Base-by-base conservation (phyloP, 2,888 invertebrate genomes). In the Rhingia rostrata region DNA sequence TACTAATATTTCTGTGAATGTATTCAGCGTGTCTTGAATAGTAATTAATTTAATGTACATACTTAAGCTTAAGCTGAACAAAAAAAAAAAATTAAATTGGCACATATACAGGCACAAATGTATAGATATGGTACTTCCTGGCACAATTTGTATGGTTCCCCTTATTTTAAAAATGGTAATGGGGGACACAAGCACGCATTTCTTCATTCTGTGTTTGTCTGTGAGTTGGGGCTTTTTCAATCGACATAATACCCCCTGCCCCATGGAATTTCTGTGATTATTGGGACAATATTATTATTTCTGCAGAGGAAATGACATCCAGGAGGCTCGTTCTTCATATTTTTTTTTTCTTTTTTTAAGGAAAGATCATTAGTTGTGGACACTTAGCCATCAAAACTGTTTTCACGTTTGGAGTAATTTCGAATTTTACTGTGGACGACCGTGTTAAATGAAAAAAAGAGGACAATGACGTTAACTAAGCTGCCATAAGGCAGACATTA, bases 41-140 rank as follows among this genome's bases (percentile, higher is more conserved):
- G 49, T 83, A 83, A 78, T 82, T 82, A 73, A 64, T 33, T 64
- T 70, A 77, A 82, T 64, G 47, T 66, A 72, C 56, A 80, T 74
- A 63, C 56, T 81, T 64, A 81, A 63, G 69, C 70, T 47, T 22
- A 22, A 22, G 22, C 22, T 22, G 22, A 22, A 22, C 22, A 22
- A 22, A 22, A 22, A 22, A 22, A 77, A 70, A 72, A 33, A 69
- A 47, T 77, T 56, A 56, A 72, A 61, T 78, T 83, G 72, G 72
- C 72, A 83, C 61, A 64, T 43, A 51, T 53, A 72, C 39, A 56
- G 32, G 35, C 14, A 64, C 30, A 33, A 30, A 33, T 45, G n/a
- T 49, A 22, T 51, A 37, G 32, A 10, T 72, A 9, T 54, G 54
- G 30, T 47, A 64, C 64, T 75, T 81, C 64, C 77, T 58, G 72